A percentile compares a stretch with the other conserved stretches of the same genome.
Evolutionary conservation across 2,888 invertebrate species (phyloP).

Genomic region (Diloba caeruleocephala): DNA sequence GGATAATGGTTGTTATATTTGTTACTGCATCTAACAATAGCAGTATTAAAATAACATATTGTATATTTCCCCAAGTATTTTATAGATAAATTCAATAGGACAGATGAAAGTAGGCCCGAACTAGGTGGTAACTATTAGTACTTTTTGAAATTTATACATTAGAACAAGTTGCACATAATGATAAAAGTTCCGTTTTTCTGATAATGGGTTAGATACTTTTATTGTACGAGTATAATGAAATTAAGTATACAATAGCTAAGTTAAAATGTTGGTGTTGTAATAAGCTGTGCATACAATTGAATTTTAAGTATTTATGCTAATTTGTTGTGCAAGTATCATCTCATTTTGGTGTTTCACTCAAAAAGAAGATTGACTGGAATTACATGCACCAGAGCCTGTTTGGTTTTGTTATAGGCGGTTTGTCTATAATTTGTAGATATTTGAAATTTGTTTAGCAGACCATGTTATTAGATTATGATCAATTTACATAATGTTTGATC

Average conservation of each 20-base stretch:
- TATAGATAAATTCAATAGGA: constrained; percentile 71
- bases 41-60: constrained; percentile 77
- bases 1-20: constrained; percentile 49
- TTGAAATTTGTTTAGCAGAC: constrained; percentile 33
- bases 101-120: constrained; percentile 63
- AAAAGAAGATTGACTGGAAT: constrained; percentile 14
- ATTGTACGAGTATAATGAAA: constrained; percentile 35
- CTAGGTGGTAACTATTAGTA: constrained; percentile 64
- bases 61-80: constrained; percentile 73
- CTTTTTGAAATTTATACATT: constrained; percentile 69
- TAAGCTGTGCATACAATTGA: constrained; percentile 48
- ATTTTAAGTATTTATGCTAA: constrained; percentile 36
- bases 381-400: constrained; percentile 29
- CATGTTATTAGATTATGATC: constrained; percentile 39
- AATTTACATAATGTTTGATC: constrained; percentile 40
- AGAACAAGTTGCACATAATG: constrained; percentile 56
- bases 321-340: constrained; percentile 47
- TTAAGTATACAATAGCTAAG: constrained; percentile 52
- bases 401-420: constrained; percentile 52
- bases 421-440: constrained; percentile 47
- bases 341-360: constrained; percentile 35
- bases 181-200: constrained; percentile 34
- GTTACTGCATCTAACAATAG: constrained; percentile 76
- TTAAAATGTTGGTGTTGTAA: constrained; percentile 42
- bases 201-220: constrained; percentile 24